phyloP scores from a whole-genome alignment of 2,888 invertebrate genomes.

The Ganaspis brasiliensis region DNA sequence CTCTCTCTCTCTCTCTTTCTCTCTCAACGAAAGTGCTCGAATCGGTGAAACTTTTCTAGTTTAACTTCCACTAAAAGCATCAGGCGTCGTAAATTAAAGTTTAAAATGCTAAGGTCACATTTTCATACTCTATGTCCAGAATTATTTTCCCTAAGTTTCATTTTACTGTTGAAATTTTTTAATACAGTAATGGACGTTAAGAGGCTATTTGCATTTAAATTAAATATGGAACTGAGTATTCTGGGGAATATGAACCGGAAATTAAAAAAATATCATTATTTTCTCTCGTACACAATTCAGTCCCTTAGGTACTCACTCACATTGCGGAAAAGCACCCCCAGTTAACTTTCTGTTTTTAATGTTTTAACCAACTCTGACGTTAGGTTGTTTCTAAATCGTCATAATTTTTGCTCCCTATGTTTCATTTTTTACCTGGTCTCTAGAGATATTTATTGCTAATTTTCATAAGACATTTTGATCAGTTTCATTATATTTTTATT shows the following conservation, averaged over 20 bases:
- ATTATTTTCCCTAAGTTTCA: not conserved
- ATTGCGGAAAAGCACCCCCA: not conserved
- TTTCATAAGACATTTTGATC: too few relatives aligned
- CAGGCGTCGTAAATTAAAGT: constrained; percentile 45
- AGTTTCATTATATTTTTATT: too few relatives aligned
- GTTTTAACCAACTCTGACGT: too few relatives aligned
- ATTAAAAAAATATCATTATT: not conserved
- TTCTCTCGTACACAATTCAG: not conserved
- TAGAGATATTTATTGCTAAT: too few relatives aligned
- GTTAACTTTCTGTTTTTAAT: too few relatives aligned
- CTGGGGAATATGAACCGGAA: not conserved
- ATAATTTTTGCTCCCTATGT: too few relatives aligned
- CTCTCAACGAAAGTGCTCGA: not conserved
- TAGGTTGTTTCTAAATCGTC: too few relatives aligned
- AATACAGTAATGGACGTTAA: not conserved
- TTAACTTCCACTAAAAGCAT: constrained; percentile 51
- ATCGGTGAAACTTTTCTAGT: constrained; percentile 59
- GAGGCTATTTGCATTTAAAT: not conserved
- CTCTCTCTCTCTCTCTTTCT: too few relatives aligned
- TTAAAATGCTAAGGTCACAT: constrained; percentile 28
- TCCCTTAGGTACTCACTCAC: not conserved
- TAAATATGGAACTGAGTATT: not conserved
- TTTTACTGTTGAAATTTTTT: constrained; percentile 1
- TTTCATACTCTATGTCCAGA: not conserved
- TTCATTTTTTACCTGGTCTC: too few relatives aligned